phyloP scores from a whole-genome alignment of 1,140 invertebrate species.

The Drosophila triauraria region DNA sequence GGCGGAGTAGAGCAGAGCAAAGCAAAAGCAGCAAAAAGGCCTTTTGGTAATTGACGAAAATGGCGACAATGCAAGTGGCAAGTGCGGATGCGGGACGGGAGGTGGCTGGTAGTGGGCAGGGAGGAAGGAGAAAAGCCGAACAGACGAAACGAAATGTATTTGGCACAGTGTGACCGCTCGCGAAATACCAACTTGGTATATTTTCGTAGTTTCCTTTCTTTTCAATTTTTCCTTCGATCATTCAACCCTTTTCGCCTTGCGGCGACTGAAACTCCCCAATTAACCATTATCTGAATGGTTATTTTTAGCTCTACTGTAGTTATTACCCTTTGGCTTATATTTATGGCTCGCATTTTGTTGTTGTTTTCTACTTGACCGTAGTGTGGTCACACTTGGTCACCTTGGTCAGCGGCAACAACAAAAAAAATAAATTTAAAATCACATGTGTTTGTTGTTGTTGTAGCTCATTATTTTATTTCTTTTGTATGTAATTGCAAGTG shows the following conservation, averaged over 20 bases:
- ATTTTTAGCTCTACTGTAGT: not conserved
- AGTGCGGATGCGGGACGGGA: slow-evolving; percentile 33
- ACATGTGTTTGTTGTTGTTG: slow-evolving; percentile 71
- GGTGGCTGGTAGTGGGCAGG: slow-evolving; percentile 8
- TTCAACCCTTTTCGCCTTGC: not conserved
- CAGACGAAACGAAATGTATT: slow-evolving; percentile 76
- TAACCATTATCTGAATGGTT: not conserved
- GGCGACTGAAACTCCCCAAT: not conserved
- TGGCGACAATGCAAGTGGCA: slow-evolving; percentile 76
- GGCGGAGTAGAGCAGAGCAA: slow-evolving; percentile 12
- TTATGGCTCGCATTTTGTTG: not conserved
- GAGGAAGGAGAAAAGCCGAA: slow-evolving; percentile 33
- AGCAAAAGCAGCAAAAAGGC: slow-evolving; percentile 50
- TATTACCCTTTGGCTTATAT: not conserved
- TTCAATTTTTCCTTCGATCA: not conserved
- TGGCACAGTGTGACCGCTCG: slow-evolving; percentile 72
- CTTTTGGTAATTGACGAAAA: slow-evolving; percentile 82
- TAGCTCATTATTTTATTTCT: slow-evolving; percentile 16
- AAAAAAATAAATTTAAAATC: slow-evolving; percentile 43
- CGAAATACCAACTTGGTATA: slow-evolving; percentile 54
- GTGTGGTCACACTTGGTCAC: slow-evolving; percentile 57
- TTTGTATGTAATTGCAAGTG: slow-evolving; percentile 47
- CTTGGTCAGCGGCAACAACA: slow-evolving; percentile 18
- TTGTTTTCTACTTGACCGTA: slow-evolving; percentile 5
- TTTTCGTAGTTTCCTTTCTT: slow-evolving; percentile 10